phyloP scores from a whole-genome alignment of 2,888 invertebrate genomes.

The Pseudococcus jackbeardsleyi region DNA sequence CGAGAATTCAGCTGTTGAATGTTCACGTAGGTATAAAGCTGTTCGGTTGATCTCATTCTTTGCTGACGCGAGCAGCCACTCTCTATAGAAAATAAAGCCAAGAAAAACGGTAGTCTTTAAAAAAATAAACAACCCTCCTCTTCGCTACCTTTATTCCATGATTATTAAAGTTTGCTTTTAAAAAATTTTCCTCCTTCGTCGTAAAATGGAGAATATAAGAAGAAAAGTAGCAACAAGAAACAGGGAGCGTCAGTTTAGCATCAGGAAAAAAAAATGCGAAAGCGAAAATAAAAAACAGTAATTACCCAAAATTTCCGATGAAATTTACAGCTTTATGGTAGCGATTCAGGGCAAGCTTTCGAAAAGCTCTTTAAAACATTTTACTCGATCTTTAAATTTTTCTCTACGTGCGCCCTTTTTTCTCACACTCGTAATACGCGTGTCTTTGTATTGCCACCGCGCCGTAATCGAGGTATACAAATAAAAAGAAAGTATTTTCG shows the following conservation, averaged over 20 bases:
- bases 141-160: neutral
- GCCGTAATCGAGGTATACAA: neutral
- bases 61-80: neutral
- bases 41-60: neutral
- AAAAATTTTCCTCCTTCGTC: neutral
- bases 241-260: neutral
- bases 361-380: constrained; percentile 30
- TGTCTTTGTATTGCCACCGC: neutral
- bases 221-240: neutral
- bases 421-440: neutral
- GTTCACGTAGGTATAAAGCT: neutral
- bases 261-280: neutral
- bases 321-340: neutral
- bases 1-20: constrained; percentile 17
- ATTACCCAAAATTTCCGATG: neutral
- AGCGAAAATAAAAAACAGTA: constrained; percentile 9
- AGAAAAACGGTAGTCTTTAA: neutral
- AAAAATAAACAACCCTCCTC: neutral
- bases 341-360: neutral
- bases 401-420: neutral
- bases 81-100: neutral
- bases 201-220: neutral
- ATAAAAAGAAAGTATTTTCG: neutral
- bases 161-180: constrained; percentile 33
- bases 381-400: neutral